Evolutionary conservation across 2,113 vertebrate species (phyloP).

Genomic region (Callipepla squamata): DNA sequence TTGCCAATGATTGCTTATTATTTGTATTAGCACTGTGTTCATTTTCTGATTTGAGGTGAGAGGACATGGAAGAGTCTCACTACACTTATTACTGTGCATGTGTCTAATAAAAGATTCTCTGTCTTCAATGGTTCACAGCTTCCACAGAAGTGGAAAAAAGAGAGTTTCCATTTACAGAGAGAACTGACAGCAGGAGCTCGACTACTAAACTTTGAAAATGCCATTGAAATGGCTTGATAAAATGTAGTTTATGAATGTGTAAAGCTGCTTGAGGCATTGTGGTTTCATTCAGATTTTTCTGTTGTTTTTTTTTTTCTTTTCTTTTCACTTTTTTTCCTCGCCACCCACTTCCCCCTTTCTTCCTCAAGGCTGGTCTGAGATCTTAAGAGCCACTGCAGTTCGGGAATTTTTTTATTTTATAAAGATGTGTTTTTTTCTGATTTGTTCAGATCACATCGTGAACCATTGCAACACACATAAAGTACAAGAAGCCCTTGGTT

Average conservation of each 20-base stretch:
- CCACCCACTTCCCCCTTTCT: background rate
- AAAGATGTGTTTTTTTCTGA: background rate
- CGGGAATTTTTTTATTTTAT: background rate
- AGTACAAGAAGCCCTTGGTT: background rate
- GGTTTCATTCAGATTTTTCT: background rate
- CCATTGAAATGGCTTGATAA: background rate
- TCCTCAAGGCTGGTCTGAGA: background rate
- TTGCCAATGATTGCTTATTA: background rate
- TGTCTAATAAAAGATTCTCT: background rate
- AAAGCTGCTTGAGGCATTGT: background rate
- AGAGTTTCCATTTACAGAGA: background rate
- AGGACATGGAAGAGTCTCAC: background rate
- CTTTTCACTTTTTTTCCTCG: background rate
- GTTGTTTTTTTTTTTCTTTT: background rate
- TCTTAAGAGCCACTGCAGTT: background rate
- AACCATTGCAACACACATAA: background rate
- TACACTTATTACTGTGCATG: background rate
- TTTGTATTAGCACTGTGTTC: background rate
- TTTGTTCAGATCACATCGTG: background rate
- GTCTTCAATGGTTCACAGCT: background rate
- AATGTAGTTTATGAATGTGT: background rate
- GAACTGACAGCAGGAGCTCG: background rate
- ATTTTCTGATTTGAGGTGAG: background rate
- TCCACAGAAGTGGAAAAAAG: background rate
- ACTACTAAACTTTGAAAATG: constrained; percentile 4